phyloP scores from a whole-genome alignment of 2,797 vertebrate species.

The Pempheris klunzingeri region DNA sequence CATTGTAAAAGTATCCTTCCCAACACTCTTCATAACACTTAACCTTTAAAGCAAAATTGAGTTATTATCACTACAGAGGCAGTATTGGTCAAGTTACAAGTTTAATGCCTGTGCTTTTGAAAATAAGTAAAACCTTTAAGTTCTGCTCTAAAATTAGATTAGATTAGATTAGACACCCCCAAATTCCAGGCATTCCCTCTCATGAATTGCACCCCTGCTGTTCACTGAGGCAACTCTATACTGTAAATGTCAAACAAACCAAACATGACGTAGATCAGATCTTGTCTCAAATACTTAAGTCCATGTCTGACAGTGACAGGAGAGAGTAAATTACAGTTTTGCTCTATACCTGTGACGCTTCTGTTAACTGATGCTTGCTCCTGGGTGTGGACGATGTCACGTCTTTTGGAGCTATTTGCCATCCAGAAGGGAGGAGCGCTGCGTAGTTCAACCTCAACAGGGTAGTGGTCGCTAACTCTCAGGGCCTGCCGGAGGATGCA shows the following conservation, averaged over 20 bases:
- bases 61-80: neutral
- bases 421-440: conserved; percentile 15
- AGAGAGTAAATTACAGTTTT: conserved; percentile 21
- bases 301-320: neutral
- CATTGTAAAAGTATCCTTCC: too few species aligned
- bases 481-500: conserved; percentile 58
- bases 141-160: conserved; percentile 18
- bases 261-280: neutral
- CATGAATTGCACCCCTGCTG: neutral
- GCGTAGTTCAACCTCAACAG: conserved; percentile 74
- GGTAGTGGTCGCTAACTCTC: conserved; percentile 75
- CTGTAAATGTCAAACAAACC: neutral
- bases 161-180: too few species aligned
- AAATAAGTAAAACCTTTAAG: neutral
- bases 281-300: neutral
- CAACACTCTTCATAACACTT: neutral
- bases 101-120: neutral
- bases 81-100: neutral
- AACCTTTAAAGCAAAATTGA: neutral
- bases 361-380: neutral
- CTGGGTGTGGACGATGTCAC: neutral
- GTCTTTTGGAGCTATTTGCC: neutral
- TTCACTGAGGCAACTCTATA: neutral
- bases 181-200: conserved; percentile 44
- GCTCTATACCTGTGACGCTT: conserved; percentile 45